phyloP scores from a whole-genome alignment of 2,888 invertebrate species.

The Microctonus brassicae region DNA sequence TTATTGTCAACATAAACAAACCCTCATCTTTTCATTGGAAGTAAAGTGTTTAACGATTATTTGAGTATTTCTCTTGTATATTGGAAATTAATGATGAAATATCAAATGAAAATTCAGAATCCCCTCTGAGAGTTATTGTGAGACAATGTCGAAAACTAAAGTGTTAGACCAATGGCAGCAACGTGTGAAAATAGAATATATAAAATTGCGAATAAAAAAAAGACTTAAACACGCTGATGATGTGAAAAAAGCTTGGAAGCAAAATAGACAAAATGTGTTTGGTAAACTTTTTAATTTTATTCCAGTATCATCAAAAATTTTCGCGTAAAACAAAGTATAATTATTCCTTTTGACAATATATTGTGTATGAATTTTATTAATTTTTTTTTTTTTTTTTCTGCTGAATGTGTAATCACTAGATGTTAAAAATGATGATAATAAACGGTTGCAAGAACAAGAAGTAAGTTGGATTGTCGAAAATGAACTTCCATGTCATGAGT shows the following conservation, averaged over 20 bases:
- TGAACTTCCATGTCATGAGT: constrained; percentile 81
- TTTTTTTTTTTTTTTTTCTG: background rate
- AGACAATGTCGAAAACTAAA: constrained; percentile 76
- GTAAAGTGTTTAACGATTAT: background rate
- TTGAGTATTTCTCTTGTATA: too few relatives aligned
- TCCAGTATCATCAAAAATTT: background rate
- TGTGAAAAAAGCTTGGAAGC: constrained; percentile 90
- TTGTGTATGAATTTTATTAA: background rate
- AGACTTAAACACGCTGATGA: constrained; percentile 91
- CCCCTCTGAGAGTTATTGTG: background rate
- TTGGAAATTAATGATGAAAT: too few relatives aligned
- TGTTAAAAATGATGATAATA: constrained; percentile 73
- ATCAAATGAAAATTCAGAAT: too few relatives aligned
- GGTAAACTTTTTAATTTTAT: constrained; percentile 64
- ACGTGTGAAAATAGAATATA: constrained; percentile 90
- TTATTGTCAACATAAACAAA: background rate
- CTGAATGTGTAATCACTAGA: constrained; percentile 60
- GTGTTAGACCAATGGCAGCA: constrained; percentile 89
- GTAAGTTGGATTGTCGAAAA: constrained; percentile 61
- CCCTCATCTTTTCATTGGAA: background rate
- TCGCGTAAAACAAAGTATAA: background rate
- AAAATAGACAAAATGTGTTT: constrained; percentile 80
- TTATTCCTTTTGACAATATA: too few relatives aligned
- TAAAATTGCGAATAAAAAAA: constrained; percentile 88
- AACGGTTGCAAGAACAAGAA: constrained; percentile 57